Conservation (phyloP, 2,797 vertebrate species). For the Valencia hispanica region DNA sequence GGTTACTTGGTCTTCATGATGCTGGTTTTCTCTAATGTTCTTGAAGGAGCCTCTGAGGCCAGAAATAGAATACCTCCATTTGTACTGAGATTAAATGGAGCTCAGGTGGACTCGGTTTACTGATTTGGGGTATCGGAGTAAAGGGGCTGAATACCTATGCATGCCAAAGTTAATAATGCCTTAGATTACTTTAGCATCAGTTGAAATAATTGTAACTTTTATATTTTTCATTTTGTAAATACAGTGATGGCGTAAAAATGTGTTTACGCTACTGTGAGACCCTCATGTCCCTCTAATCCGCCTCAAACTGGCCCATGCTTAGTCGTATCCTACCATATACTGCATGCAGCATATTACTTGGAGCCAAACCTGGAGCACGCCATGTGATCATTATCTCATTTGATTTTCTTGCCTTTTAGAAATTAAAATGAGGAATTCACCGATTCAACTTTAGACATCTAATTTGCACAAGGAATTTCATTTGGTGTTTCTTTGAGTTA, state of each 20-base stretch:
- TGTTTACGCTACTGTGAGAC: not conserved
- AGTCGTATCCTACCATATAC: not conserved
- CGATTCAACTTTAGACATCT: not conserved
- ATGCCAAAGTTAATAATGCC: not conserved
- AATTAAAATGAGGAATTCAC: slow-evolving; percentile 11
- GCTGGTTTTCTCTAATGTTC: not conserved
- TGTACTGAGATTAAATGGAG: not conserved
- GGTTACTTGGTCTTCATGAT: not conserved
- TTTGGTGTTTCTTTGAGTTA: slow-evolving; percentile 12
- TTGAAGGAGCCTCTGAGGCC: not conserved
- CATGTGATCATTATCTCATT: not conserved
- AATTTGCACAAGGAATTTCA: not conserved
- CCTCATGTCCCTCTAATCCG: not conserved
- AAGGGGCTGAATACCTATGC: not conserved
- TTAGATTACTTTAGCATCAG: not conserved
- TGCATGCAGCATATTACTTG: not conserved
- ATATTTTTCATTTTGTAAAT: not conserved
- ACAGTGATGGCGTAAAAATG: not conserved
- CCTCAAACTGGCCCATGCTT: not conserved
- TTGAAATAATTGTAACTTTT: not conserved
- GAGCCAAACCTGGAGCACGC: not conserved
- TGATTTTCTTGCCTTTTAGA: slow-evolving; percentile 17
- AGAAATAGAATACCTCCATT: not conserved
- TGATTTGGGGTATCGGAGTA: not conserved
- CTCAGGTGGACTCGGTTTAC: not conserved